Conservation (phyloP, 2,797 vertebrate genomes). For the Chanos chanos region DNA sequence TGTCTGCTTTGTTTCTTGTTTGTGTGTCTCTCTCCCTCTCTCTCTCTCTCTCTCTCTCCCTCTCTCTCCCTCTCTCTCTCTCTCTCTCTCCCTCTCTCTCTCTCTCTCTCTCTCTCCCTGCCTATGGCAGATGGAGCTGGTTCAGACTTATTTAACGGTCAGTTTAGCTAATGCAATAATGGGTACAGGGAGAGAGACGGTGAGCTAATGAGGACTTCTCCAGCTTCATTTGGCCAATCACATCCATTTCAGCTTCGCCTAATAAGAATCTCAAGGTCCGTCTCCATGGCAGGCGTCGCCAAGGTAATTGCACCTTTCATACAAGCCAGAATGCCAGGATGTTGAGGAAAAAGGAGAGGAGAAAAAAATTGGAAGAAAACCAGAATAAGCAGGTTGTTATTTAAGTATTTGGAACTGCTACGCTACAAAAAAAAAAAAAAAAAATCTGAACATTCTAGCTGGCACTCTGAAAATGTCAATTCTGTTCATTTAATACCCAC, state of each 20-base stretch:
- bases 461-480: no score
- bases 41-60: background rate
- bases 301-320: constrained; percentile 52
- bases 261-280: constrained; percentile 51
- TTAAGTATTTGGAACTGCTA: no score
- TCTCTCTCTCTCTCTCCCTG: constrained; percentile 29
- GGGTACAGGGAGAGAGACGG: constrained; percentile 47
- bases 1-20: background rate
- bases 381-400: background rate
- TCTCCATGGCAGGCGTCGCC: constrained; percentile 41
- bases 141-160: constrained; percentile 66
- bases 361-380: constrained; percentile 8
- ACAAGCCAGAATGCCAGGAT: constrained; percentile 24
- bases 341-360: constrained; percentile 13
- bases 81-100: background rate
- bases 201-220: constrained; percentile 55
- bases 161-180: constrained; percentile 72
- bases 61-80: background rate
- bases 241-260: constrained; percentile 44
- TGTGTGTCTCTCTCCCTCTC: background rate
- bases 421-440: background rate
- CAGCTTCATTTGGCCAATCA: constrained; percentile 57
- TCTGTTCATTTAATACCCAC: no score
- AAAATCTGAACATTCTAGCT: no score
- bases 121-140: constrained; percentile 54